Percentiles rank a stretch among this genome's conserved stretches.
Evolutionary conservation across 2,888 invertebrate species (phyloP).

Genomic region (Acanthosoma haemorrhoidale): DNA sequence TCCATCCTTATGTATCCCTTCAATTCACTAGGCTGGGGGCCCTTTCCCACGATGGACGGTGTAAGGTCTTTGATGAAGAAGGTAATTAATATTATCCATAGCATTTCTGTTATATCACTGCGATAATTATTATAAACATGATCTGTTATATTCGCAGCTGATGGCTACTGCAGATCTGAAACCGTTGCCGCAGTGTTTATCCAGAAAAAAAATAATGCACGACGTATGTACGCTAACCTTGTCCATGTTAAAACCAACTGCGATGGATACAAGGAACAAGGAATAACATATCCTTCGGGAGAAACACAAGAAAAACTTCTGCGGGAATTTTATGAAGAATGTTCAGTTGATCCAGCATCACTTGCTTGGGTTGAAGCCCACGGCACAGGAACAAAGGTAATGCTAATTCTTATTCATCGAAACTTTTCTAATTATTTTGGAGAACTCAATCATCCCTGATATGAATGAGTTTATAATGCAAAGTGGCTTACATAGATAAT

Average conservation of each 20-base stretch:
- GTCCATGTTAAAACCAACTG: conserved; percentile 75
- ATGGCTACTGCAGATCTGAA: conserved; percentile 51
- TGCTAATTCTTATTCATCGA: too few relatives aligned
- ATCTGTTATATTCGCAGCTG: conserved; percentile 43
- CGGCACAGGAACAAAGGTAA: conserved; percentile 64
- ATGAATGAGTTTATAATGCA: too few relatives aligned
- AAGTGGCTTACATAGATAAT: too few relatives aligned
- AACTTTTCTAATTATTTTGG: too few relatives aligned
- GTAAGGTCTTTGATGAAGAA: conserved; percentile 83
- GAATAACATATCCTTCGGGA: conserved; percentile 63
- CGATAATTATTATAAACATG: too few relatives aligned
- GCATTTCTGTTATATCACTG: too few relatives aligned
- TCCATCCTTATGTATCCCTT: conserved; percentile 81
- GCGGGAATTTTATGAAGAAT: conserved; percentile 53
- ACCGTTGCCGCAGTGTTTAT: conserved; percentile 47
- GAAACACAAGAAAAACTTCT: conserved; percentile 46
- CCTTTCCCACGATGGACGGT: conserved; percentile 76
- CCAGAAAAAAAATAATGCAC: conserved; percentile 55
- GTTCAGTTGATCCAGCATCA: conserved; percentile 61
- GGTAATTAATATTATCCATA: conserved; percentile 52
- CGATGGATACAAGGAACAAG: conserved; percentile 69
- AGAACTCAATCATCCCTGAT: too few relatives aligned
- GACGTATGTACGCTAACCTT: conserved; percentile 60
- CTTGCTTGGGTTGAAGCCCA: conserved; percentile 80
- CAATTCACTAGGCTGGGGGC: conserved; percentile 72